These are phyloP conservation scores for Astreopora myriophthalma DNA, from an alignment of 64 coral and sea anemone genomes.

Conservation along the genomic window DNA sequence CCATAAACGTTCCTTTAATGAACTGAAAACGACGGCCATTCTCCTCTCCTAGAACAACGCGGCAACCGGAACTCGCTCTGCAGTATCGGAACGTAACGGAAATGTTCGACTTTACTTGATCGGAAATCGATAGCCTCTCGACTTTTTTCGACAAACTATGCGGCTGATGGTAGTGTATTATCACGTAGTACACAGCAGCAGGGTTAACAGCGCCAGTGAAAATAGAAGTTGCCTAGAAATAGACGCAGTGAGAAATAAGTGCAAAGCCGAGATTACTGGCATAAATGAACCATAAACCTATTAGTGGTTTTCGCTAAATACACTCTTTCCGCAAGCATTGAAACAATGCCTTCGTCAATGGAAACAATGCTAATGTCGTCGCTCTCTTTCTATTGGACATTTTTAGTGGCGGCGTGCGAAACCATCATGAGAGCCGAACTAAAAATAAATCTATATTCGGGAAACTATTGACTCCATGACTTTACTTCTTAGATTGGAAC, in stretches of 20 bases:
- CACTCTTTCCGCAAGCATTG: no score
- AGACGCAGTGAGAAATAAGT: background rate
- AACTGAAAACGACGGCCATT: constrained; percentile 15
- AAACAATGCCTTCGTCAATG: no score
- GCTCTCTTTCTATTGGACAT: no score
- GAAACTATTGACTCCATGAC: no score
- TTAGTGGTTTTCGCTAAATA: no score
- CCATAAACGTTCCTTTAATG: constrained; percentile 38
- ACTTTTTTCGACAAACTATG: constrained; percentile 16
- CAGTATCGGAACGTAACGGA: constrained; percentile 57
- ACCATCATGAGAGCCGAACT: no score
- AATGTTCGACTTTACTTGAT: constrained; percentile 36
- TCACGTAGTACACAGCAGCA: constrained; percentile 47
- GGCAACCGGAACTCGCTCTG: constrained; percentile 61
- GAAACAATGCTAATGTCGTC: no score
- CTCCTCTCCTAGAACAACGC: constrained; percentile 61
- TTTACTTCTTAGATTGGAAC: no score
- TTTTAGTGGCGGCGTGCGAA: no score
- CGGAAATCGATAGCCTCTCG: constrained; percentile 15
- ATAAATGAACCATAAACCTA: no score
- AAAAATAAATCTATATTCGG: no score
- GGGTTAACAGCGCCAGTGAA: constrained; percentile 44
- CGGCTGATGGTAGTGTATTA: constrained; percentile 73
- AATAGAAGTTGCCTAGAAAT: constrained; percentile 22
- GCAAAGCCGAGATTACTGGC: no score